A percentile compares a stretch with the other conserved stretches of the same genome.
Conservation (phyloP, 2,888 invertebrate genomes). For the Lepetodrilus schrolli region DNA sequence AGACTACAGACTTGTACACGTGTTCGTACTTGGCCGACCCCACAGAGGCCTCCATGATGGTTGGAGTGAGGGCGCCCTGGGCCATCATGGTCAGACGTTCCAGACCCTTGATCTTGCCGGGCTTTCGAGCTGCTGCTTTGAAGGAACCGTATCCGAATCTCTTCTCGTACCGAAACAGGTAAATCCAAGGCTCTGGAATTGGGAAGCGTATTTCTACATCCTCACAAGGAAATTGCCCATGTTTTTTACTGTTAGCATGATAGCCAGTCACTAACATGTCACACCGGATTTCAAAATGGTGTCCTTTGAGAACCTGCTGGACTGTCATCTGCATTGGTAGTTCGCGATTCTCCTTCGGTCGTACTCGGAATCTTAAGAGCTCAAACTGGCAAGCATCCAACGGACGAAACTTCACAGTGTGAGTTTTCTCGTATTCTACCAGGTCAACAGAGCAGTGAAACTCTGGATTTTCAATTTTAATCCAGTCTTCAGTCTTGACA, state of each 20-base stretch:
- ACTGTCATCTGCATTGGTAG: constrained; percentile 95
- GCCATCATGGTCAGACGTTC: constrained; percentile 75
- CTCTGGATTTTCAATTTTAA: constrained; percentile 92
- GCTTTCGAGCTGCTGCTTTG: constrained; percentile 85
- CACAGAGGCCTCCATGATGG: constrained; percentile 81
- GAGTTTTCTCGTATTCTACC: constrained; percentile 85
- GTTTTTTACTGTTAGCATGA: constrained; percentile 93
- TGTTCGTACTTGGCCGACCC: constrained; percentile 98
- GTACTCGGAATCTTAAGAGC: constrained; percentile 92
- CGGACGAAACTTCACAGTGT: constrained; percentile 80
- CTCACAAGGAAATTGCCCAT: constrained; percentile 83
- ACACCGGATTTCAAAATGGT: constrained; percentile 92
- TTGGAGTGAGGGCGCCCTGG: constrained; percentile 70
- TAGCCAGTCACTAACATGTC: constrained; percentile 98
- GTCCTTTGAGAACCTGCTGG: constrained; percentile 79
- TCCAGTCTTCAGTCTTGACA: constrained; percentile 95
- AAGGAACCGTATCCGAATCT: constrained; percentile 98
- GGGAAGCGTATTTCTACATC: constrained; percentile 94
- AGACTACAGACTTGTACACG: constrained; percentile 96
- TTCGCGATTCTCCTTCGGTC: constrained; percentile 85
- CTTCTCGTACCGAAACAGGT: constrained; percentile 97
- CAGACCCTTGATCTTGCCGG: constrained; percentile 79
- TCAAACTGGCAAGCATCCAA: constrained; percentile 99
- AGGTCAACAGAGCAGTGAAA: constrained; percentile 95
- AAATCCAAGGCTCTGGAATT: constrained; percentile 99